These are phyloP conservation scores for Myotis lucifugus DNA, from an alignment of 2,113 vertebrate species.

Conservation along the genomic window DNA sequence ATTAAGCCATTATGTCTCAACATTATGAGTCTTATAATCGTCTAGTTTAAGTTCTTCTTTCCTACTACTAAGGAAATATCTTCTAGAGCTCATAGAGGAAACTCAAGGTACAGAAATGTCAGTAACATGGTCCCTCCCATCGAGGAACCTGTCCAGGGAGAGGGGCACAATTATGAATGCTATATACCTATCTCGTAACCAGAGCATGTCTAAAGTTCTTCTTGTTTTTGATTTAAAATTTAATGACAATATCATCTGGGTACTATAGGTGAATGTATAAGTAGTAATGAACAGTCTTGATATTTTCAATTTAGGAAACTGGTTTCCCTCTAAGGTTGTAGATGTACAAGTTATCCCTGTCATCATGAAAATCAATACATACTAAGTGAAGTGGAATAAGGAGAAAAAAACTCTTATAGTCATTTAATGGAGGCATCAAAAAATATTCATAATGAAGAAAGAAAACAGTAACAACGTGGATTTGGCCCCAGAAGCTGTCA, in stretches of 20 bases:
- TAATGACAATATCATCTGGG: neutral
- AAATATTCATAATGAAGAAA: neutral
- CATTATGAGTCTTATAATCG: neutral
- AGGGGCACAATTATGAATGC: neutral
- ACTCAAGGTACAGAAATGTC: neutral
- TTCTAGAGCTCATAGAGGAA: neutral
- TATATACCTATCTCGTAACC: neutral
- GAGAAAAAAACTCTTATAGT: neutral
- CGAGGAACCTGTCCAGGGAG: neutral
- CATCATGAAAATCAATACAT: neutral
- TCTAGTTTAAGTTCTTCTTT: neutral
- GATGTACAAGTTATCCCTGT: neutral
- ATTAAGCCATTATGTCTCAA: neutral
- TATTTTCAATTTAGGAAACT: neutral
- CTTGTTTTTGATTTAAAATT: conserved; percentile 19
- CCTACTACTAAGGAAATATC: neutral
- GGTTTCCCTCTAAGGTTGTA: neutral
- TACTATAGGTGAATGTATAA: neutral
- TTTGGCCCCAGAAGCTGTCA: neutral
- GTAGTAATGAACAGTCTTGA: neutral
- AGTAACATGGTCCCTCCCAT: neutral
- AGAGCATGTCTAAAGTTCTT: neutral
- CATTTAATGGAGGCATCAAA: neutral
- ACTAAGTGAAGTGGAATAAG: neutral
- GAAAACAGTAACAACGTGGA: neutral